Percentiles rank a stretch among this genome's conserved stretches.
phyloP scores from a whole-genome alignment of 2,113 vertebrate species.

The Oostethus manadensis region DNA sequence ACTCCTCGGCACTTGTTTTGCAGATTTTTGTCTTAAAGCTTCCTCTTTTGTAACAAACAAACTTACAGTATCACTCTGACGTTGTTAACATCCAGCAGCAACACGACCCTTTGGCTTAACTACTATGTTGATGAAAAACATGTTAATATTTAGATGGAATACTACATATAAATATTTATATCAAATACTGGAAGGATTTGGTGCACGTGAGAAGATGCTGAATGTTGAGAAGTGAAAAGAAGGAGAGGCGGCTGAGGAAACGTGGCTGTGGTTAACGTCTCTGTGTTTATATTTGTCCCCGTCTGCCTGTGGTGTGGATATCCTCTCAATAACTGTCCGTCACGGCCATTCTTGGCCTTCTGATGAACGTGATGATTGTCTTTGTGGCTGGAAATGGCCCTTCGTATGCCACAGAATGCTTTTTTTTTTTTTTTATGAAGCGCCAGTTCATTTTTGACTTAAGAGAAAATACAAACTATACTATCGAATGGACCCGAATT shows the following conservation, averaged over 20 bases:
- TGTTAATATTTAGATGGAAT: too few relatives aligned
- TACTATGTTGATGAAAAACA: too few relatives aligned
- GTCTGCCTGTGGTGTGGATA: slow-evolving; percentile 20
- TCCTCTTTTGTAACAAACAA: too few relatives aligned
- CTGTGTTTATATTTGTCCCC: slow-evolving; percentile 17
- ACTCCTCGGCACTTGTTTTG: too few relatives aligned
- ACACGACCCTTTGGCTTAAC: too few relatives aligned
- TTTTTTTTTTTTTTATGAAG: neutral
- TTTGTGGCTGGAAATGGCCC: slow-evolving; percentile 1
- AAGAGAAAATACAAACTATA: too few relatives aligned
- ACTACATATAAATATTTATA: too few relatives aligned
- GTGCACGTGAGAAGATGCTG: slow-evolving; percentile 2
- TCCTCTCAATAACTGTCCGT: slow-evolving; percentile 14
- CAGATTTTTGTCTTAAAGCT: too few relatives aligned
- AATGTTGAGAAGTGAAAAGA: slow-evolving; percentile 3
- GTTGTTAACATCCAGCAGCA: too few relatives aligned
- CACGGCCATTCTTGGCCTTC: neutral
- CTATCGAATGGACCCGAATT: too few relatives aligned
- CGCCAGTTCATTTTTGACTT: too few relatives aligned
- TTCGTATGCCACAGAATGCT: neutral
- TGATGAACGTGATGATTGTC: neutral
- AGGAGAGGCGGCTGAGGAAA: slow-evolving; percentile 5
- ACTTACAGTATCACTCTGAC: too few relatives aligned
- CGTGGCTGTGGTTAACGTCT: slow-evolving; percentile 11
- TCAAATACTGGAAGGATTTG: neutral